Base-by-base conservation (phyloP, 2,113 vertebrate genomes). In the Nothocercus nigrocapillus region DNA sequence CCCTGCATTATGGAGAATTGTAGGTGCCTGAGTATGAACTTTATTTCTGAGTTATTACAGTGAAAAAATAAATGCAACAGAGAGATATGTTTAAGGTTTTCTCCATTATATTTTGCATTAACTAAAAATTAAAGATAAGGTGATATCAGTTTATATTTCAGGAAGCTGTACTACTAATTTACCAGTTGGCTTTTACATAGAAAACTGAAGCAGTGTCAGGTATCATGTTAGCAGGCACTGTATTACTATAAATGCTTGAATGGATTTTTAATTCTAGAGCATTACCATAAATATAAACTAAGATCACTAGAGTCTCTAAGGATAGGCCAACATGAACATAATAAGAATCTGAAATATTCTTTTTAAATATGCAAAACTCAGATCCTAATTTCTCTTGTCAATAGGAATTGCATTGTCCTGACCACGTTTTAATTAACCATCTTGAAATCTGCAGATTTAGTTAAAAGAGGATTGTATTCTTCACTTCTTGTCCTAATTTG, bases 351-450 rank as follows among this genome's bases (percentile, higher is more conserved):
- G 82, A 95, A 73, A 82, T 93, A 42, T 67, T 77, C 34, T 83
- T 96, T 90, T 90, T 63, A 79, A 83, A 78, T 22, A 93, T 53
- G 2, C 51, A 88, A 93, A 53, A 36, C 47, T 81, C 25, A 30
- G 63, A 86, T 49, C 68, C 28, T 75, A 91, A 88, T 91, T 91
- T 68, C 72, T 83, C 88, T 79, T 90, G 92, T 91, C 88, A 91
- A 83, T 82, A 92, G 42, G 94, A 88, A 94, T 93, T 22, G 27
- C 38, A 40, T 83, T 91, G 73, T 77, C 28, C 73, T 72, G 73
- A 83, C 20, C 44, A 64, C 42, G 62, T 89, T 83, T 88, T 78
- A 91, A 94, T 91, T 90, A 93, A 85, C 32, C 3, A 63, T 11
- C 5, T 28, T 70, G 61, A 80, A 82, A 89, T 85, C 49, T 40